These are phyloP conservation scores for Hydrolagus colliei DNA, from an alignment of 2,797 vertebrate species.

Conservation along the genomic window DNA sequence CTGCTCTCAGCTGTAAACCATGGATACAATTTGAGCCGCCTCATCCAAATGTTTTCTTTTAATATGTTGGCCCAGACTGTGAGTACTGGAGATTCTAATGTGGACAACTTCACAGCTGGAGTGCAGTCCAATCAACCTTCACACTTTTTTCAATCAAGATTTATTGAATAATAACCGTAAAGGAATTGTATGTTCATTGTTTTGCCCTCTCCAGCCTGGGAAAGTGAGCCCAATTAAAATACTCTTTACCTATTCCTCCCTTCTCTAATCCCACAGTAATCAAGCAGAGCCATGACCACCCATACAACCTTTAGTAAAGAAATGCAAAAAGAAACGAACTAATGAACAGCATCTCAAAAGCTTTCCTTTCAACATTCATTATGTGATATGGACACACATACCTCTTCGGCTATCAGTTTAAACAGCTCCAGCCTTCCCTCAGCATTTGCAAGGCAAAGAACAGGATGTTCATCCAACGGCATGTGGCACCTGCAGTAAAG, in stretches of 20 bases:
- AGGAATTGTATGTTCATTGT: too few relatives aligned
- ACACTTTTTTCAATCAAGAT: neutral
- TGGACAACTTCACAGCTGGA: too few relatives aligned
- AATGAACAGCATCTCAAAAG: neutral
- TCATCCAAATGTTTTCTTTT: too few relatives aligned
- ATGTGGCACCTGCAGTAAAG: conserved; percentile 73
- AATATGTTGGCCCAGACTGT: too few relatives aligned
- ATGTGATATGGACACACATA: conserved; percentile 39
- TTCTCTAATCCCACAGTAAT: neutral
- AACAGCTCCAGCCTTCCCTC: conserved; percentile 69
- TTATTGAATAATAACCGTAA: neutral
- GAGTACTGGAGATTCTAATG: too few relatives aligned
- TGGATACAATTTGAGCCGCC: too few relatives aligned
- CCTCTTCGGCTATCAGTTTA: conserved; percentile 61
- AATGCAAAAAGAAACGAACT: neutral
- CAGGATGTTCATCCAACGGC: conserved; percentile 57
- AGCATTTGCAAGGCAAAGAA: conserved; percentile 74
- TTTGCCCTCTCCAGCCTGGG: neutral
- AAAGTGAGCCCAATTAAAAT: neutral
- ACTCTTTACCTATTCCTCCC: neutral
- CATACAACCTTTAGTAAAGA: too few relatives aligned
- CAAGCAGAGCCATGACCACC: too few relatives aligned
- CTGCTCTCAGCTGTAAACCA: too few relatives aligned
- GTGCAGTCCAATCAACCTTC: too few relatives aligned
- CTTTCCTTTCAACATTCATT: neutral